These are phyloP conservation scores for Hippopotamus amphibius DNA, from an alignment of 2,113 vertebrate species.

Conservation along the genomic window DNA sequence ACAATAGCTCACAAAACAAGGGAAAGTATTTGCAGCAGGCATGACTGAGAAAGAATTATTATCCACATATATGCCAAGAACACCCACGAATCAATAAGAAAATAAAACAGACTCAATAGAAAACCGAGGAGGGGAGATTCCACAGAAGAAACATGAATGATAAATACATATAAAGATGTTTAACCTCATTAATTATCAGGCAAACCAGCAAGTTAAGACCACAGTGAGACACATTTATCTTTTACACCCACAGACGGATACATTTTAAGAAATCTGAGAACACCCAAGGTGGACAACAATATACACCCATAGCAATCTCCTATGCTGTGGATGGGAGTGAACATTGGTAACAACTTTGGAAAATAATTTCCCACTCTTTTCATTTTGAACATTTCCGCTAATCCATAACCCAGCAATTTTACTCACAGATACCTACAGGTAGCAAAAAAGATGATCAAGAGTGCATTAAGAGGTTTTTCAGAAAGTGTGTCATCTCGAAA, in stretches of 20 bases:
- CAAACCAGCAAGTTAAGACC: conserved; percentile 42
- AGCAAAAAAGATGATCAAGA: background rate
- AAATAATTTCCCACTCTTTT: background rate
- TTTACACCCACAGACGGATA: background rate
- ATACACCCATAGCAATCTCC: background rate
- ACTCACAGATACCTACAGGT: background rate
- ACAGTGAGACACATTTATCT: background rate
- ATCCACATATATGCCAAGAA: conserved; percentile 22
- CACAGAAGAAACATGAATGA: background rate
- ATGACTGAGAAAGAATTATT: conserved; percentile 15
- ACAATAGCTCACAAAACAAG: background rate
- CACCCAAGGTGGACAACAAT: background rate
- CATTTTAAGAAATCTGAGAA: conserved; percentile 11
- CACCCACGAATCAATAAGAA: background rate
- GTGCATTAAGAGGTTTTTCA: background rate
- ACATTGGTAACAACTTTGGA: background rate
- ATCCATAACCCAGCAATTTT: background rate
- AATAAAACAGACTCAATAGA: background rate
- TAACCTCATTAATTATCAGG: background rate
- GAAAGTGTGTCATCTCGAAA: background rate
- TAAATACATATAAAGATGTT: background rate
- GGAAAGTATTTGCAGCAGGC: background rate
- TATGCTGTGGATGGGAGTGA: background rate
- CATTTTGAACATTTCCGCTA: background rate
- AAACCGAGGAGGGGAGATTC: background rate